Percentiles rank a stretch among this genome's conserved stretches.
These are phyloP conservation scores for Eufriesea mexicana DNA, from an alignment of 1,140 invertebrate species.

Conservation along the genomic window DNA sequence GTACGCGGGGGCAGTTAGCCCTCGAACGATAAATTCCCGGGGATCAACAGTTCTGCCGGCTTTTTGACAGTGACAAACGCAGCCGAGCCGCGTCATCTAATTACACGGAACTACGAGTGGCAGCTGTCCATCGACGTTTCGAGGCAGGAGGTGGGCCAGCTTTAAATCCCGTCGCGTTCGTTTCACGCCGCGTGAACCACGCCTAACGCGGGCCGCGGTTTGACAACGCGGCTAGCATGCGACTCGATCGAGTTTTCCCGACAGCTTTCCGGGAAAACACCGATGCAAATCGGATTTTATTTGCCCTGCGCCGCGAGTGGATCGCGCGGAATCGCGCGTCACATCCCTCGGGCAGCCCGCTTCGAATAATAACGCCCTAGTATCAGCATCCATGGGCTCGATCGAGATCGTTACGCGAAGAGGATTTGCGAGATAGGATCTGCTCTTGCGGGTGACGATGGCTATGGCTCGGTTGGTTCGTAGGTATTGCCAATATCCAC, in stretches of 20 bases:
- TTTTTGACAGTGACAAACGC: constrained; percentile 30
- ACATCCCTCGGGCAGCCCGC: background rate
- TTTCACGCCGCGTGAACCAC: constrained; percentile 25
- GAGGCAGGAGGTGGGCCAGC: too few relatives aligned
- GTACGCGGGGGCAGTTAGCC: background rate
- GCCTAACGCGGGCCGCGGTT: constrained; percentile 29
- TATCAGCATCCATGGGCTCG: background rate
- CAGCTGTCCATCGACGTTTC: constrained; percentile 12
- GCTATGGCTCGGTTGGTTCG: too few relatives aligned
- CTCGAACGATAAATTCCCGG: constrained; percentile 12
- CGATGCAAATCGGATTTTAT: constrained; percentile 41
- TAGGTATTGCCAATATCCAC: too few relatives aligned
- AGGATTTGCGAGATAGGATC: background rate
- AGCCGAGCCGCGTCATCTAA: constrained; percentile 29
- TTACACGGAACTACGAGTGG: constrained; percentile 19
- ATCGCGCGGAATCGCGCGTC: background rate
- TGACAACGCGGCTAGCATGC: constrained; percentile 5
- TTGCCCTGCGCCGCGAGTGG: background rate
- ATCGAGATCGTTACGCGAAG: background rate
- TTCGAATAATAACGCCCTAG: background rate
- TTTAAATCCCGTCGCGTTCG: constrained; percentile 16
- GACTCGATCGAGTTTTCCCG: background rate
- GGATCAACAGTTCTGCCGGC: constrained; percentile 10
- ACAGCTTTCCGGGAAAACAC: constrained; percentile 22
- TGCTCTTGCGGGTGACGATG: background rate